Conservation (phyloP, 2,797 vertebrate species). For the Liparis tanakae region DNA sequence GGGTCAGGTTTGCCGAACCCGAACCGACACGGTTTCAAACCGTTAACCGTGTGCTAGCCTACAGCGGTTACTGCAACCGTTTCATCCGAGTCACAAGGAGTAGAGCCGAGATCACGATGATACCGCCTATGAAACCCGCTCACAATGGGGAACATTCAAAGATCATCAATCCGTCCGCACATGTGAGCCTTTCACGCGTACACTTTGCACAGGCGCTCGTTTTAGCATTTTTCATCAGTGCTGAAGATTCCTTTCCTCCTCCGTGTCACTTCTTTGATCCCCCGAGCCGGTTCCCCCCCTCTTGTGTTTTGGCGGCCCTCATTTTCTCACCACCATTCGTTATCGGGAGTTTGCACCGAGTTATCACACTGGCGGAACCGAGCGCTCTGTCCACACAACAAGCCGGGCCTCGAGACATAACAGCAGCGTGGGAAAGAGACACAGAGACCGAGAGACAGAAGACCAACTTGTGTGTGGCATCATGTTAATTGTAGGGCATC, state of each 20-base stretch:
- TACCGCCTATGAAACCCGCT: neutral
- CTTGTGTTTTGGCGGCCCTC: constrained; percentile 70
- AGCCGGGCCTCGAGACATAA: constrained; percentile 60
- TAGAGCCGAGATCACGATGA: neutral
- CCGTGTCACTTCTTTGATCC: constrained; percentile 57
- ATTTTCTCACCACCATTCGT: constrained; percentile 67
- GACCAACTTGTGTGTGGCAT: neutral
- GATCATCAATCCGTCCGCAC: neutral
- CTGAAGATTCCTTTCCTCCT: constrained; percentile 25
- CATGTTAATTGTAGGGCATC: neutral
- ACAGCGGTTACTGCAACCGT: neutral
- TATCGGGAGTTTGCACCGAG: constrained; percentile 69
- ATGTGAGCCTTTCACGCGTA: neutral
- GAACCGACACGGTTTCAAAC: neutral
- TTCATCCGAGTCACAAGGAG: neutral
- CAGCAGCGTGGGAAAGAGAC: constrained; percentile 46
- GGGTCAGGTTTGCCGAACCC: neutral
- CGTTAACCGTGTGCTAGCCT: neutral
- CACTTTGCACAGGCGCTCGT: neutral
- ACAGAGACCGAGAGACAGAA: constrained; percentile 15
- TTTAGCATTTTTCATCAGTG: constrained; percentile 4
- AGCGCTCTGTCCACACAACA: constrained; percentile 53
- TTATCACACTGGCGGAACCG: constrained; percentile 50
- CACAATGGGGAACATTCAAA: neutral
- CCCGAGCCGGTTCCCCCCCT: constrained; percentile 14